Percentiles rank a stretch among this genome's conserved stretches.
Evolutionary conservation across 2,113 vertebrate species (phyloP).

Genomic region (Dinomys branickii): DNA sequence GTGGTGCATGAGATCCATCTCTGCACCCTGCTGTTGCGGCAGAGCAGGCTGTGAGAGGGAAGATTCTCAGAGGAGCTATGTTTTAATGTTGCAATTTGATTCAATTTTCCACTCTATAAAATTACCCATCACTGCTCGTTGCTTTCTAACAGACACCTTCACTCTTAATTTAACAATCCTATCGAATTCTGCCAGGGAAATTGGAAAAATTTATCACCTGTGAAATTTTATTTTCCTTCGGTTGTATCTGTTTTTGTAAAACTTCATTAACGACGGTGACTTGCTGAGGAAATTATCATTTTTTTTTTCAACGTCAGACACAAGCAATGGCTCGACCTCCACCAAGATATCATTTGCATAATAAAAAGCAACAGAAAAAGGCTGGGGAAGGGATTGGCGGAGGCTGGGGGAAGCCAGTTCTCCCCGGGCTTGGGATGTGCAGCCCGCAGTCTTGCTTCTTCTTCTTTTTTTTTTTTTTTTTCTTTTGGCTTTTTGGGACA

Average conservation of each 20-base stretch:
- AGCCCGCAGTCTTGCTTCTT: not conserved
- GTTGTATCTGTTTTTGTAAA: slow-evolving; percentile 93
- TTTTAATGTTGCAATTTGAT: slow-evolving; percentile 97
- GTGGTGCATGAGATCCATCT: slow-evolving; percentile 39
- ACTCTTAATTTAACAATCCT: slow-evolving; percentile 97
- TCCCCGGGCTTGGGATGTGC: not conserved
- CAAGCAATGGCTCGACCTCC: slow-evolving; percentile 78
- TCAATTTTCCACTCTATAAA: slow-evolving; percentile 99
- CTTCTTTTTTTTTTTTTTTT: not conserved
- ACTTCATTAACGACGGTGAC: slow-evolving; percentile 95
- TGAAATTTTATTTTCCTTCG: slow-evolving; percentile 97
- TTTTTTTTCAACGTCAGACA: slow-evolving; percentile 82
- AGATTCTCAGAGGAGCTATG: slow-evolving; percentile 89
- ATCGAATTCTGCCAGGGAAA: slow-evolving; percentile 94
- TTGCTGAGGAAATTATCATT: slow-evolving; percentile 92
- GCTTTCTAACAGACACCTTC: slow-evolving; percentile 93
- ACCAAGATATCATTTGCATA: slow-evolving; percentile 85
- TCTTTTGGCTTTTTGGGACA: not conserved
- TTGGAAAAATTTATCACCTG: slow-evolving; percentile 98
- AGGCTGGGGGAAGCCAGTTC: not conserved
- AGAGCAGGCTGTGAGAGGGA: slow-evolving; percentile 80
- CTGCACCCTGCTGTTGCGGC: slow-evolving; percentile 76
- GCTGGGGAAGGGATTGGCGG: not conserved
- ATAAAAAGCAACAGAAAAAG: slow-evolving; percentile 79
- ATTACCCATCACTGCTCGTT: slow-evolving; percentile 94